A percentile compares a stretch with the other conserved stretches of the same genome.
These are phyloP conservation scores for Thalassaphorura encarpata DNA, from an alignment of 1,140 invertebrate species.

Conservation along the genomic window DNA sequence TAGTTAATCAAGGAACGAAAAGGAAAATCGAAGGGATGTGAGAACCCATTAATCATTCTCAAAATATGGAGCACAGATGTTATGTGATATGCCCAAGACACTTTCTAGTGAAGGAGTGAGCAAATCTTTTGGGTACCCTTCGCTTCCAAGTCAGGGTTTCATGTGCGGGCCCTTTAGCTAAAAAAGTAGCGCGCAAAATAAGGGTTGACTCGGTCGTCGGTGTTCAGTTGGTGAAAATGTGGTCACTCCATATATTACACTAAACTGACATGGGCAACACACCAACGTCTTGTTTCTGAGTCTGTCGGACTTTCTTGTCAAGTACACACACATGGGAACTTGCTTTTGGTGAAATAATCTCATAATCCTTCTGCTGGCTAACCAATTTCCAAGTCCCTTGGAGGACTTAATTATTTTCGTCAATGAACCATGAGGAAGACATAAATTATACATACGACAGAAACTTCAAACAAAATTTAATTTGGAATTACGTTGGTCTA, in stretches of 20 bases:
- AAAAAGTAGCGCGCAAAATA: not conserved
- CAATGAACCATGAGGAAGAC: not conserved
- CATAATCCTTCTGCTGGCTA: not conserved
- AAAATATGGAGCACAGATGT: constrained; percentile 23
- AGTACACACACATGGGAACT: not conserved
- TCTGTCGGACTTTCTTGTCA: not conserved
- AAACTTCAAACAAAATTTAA: not conserved
- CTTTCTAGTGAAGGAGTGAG: not conserved
- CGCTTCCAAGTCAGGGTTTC: not conserved
- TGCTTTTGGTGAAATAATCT: not conserved
- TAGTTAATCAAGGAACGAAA: constrained; percentile 22
- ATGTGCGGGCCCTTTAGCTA: not conserved
- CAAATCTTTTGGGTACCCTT: not conserved
- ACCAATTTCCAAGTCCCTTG: not conserved
- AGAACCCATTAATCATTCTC: constrained; percentile 26
- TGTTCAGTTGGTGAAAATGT: constrained; percentile 12
- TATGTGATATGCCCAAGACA: not conserved
- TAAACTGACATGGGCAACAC: constrained; percentile 2
- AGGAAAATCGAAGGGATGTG: constrained; percentile 12
- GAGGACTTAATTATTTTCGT: not conserved
- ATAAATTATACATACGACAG: too few species aligned
- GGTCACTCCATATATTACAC: constrained; percentile 25
- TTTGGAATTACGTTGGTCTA: not conserved
- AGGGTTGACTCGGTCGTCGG: not conserved
- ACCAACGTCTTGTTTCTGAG: not conserved